These are phyloP conservation scores for Macquaria australasica DNA, from an alignment of 2,113 vertebrate genomes.

Conservation along the genomic window DNA sequence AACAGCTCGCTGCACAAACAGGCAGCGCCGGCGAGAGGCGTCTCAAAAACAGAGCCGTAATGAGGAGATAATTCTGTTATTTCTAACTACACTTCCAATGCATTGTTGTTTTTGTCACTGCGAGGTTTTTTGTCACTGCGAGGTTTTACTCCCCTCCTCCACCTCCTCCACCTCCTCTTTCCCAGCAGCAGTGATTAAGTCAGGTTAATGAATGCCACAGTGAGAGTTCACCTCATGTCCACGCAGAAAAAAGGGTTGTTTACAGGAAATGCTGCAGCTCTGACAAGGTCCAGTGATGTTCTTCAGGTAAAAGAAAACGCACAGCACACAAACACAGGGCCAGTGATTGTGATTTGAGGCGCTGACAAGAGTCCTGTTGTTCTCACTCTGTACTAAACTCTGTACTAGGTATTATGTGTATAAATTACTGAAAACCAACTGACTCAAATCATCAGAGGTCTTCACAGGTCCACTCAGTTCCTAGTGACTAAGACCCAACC, in stretches of 20 bases:
- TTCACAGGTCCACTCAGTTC: too few relatives aligned
- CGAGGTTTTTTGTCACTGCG: neutral
- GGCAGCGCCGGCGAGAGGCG: too few relatives aligned
- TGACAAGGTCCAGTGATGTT: neutral
- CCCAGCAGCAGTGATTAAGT: conserved; percentile 25
- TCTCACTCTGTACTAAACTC: too few relatives aligned
- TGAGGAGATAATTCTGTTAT: conserved; percentile 31
- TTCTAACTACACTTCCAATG: neutral
- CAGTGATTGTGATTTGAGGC: too few relatives aligned
- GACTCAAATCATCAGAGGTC: too few relatives aligned
- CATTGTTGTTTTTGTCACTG: neutral
- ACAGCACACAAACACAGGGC: neutral
- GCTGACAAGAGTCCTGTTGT: too few relatives aligned
- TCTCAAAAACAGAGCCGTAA: neutral
- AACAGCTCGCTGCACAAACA: conserved; percentile 38
- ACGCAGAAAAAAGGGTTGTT: neutral
- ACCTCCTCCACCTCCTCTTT: too few relatives aligned
- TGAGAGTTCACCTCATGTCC: neutral
- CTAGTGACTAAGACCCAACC: too few relatives aligned
- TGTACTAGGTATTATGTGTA: too few relatives aligned
- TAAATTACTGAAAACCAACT: too few relatives aligned
- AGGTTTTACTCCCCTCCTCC: neutral
- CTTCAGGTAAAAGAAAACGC: neutral
- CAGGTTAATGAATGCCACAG: conserved; percentile 16
- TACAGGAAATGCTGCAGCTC: conserved; percentile 4